Evolutionary conservation across 1,140 invertebrate species (phyloP), one percentile per base, ranked within the genome.

Genomic region (Limonius californicus): DNA sequence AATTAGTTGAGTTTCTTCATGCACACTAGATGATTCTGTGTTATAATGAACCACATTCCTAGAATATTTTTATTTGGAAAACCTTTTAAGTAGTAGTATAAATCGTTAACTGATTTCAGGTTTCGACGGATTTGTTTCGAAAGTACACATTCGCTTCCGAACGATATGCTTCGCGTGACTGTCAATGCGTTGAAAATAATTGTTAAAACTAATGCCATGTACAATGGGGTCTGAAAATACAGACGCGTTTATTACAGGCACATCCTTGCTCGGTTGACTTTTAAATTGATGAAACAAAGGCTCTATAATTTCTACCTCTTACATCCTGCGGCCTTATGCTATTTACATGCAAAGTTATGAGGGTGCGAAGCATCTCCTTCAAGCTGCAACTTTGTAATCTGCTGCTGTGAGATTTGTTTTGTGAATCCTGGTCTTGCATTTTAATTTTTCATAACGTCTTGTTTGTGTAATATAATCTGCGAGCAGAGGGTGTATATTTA

Each of bases 261-360:
- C 42, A 45, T 45, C 32, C 60, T 55, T 27, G 55, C 57, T 59
- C 23, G 43, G 58, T 66, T 64, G 62, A 64, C 62, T 66, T 64
- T 64, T 59, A 64, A 66, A 66, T 64, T 64, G 62, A 63, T 66
- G 62, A 64, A 66, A 66, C 62, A 64, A 60, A 64, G 62, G 57
- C 62, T 62, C n/a, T 47, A 57, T 64, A 67, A 64, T 64, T 67
- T 67, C 58, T 64, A 64, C 62, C 62, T 67, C 56, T 61, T 42
- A 60, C 59, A 61, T 64, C 58, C 62, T 64, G 62, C 58, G 57
- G 61, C 57, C 59, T 60, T 58, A 50, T 58, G 57, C 64, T 57
- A 67, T 67, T 67, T 67, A 59, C 62, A 67, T 67, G 56, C 62
- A 60, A 66, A 60, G 65, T 67, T 64, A 64, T 62, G 64, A 57